phyloP scores from a whole-genome alignment of 2,888 invertebrate species.

The Plusia festucae region DNA sequence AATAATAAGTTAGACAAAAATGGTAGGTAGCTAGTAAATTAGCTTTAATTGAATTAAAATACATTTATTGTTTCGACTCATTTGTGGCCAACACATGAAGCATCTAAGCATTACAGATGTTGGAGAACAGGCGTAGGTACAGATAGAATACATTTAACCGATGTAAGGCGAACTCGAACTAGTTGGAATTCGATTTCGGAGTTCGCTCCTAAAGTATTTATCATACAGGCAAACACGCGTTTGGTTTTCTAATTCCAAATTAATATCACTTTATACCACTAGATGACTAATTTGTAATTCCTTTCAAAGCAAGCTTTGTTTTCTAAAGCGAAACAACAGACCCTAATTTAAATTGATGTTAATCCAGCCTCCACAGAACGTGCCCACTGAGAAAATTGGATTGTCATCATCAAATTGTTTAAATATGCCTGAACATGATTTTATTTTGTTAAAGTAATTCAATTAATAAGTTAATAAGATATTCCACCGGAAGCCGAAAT shows the following conservation, averaged over 20 bases:
- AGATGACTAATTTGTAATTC: conserved; percentile 9
- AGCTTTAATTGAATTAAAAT: conserved; percentile 24
- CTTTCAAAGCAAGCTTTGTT: conserved; percentile 24
- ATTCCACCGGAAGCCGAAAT: neutral
- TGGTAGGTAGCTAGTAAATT: too few relatives aligned
- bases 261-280: conserved; percentile 15
- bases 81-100: conserved; percentile 36
- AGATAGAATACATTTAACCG: conserved; percentile 54
- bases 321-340: conserved; percentile 27
- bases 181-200: conserved; percentile 44
- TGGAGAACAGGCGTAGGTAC: conserved; percentile 25
- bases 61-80: conserved; percentile 44
- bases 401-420: conserved; percentile 20
- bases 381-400: conserved; percentile 16
- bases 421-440: conserved; percentile 7
- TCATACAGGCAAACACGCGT: conserved; percentile 28
- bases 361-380: conserved; percentile 19
- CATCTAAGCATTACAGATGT: conserved; percentile 42
- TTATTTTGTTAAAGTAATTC: conserved; percentile 9
- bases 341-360: conserved; percentile 45
- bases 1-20: too few relatives aligned
- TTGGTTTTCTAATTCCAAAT: conserved; percentile 15
- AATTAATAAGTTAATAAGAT: neutral
- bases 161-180: conserved; percentile 46
- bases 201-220: conserved; percentile 31